Base-by-base conservation (phyloP, 2,797 vertebrate species). In the Eulemur rubriventer region DNA sequence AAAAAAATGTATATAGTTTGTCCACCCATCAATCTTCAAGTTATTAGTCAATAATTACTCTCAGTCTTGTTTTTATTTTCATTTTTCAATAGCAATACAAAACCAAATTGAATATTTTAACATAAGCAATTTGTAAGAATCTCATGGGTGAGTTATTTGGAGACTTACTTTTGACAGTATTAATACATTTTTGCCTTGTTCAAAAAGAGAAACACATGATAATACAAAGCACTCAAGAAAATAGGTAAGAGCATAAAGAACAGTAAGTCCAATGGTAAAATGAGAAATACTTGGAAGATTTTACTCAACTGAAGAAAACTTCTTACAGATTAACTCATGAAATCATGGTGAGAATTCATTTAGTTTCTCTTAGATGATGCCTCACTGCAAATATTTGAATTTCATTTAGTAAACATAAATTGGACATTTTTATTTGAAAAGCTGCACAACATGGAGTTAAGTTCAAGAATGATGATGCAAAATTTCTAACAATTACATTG, bases 341-440 rank as follows among this genome's bases (percentile, higher is more conserved):
- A 92, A 72, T 83, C 57, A 76, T 52, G 67, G 79, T 20, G 10
- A 57, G 46, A 83, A 92, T 78, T 85, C 43, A 20, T 46, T 76
- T 80, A 50, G 38, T 89, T 55, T 52, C 38, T 88, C 24, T 67
- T 75, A 87, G 33, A 2, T 79, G 50, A 43, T 52, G 1, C 8
- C 73, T 57, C 46, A 81, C 7, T 46, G 41, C 83, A 92, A 55
- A 80, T 75, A 81, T 59, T 41, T 87, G 3, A 87, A 90, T 90
- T 96, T 96, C 7, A 94, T 65, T 96, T 94, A 59, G 75, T 80
- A 35, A 81, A 84, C 38, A 30, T 52, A 55, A 76, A 76, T 28
- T 55, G 52, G n/a, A 65, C 12, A 65, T 48, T 96, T 96, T 87
- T 87, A 80, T 90, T 73, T 84, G 8, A 38, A 92, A 92, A 92